Evolutionary conservation across 2,888 invertebrate species (phyloP).

Genomic region (Laothoe populi): DNA sequence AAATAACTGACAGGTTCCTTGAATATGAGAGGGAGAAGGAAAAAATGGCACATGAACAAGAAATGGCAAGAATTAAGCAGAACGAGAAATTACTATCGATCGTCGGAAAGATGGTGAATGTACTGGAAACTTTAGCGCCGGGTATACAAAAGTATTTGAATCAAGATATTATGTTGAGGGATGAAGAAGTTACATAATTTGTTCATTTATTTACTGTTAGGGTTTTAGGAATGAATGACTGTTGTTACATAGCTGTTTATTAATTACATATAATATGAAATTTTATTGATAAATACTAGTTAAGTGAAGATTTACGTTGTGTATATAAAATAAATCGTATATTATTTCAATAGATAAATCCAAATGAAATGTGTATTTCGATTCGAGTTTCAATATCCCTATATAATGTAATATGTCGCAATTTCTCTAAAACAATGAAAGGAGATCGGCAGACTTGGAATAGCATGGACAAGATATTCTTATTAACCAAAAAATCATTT

Average conservation of each 20-base stretch:
- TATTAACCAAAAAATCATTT: too few relatives aligned
- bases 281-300: too few relatives aligned
- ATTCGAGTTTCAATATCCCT: too few relatives aligned
- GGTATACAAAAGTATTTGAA: constrained; percentile 38
- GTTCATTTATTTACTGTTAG: not conserved
- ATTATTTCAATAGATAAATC: too few relatives aligned
- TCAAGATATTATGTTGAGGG: constrained; percentile 27
- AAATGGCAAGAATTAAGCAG: constrained; percentile 43
- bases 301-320: too few relatives aligned
- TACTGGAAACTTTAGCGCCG: constrained; percentile 40
- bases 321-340: too few relatives aligned
- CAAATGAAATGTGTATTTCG: too few relatives aligned
- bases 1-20: constrained; percentile 38
- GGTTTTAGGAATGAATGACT: not conserved
- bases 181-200: not conserved
- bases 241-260: not conserved
- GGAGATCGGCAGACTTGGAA: too few relatives aligned
- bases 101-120: constrained; percentile 39
- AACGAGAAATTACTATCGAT: constrained; percentile 37
- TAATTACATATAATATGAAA: too few relatives aligned
- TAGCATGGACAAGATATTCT: too few relatives aligned
- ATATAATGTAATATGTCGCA: too few relatives aligned
- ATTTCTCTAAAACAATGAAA: too few relatives aligned
- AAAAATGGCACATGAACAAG: constrained; percentile 40
- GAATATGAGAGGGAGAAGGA: constrained; percentile 41